Base-by-base conservation (phyloP, 1,140 invertebrate genomes). In the Araneus ventricosus region DNA sequence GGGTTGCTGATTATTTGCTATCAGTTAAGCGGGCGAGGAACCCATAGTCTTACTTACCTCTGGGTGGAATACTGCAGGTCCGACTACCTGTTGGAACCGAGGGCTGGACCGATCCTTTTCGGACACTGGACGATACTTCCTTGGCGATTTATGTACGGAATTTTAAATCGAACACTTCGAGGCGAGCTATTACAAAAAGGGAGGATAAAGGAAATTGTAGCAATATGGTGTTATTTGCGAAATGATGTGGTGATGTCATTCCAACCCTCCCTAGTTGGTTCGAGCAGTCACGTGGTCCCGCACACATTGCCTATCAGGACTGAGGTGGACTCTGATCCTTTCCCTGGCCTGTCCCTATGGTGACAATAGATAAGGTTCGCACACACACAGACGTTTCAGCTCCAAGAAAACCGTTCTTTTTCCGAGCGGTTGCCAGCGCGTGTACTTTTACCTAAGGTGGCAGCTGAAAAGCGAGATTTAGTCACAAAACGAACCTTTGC, bases 221-320 rank as follows among this genome's bases (percentile, higher is more conserved):
- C 90, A 91, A 91, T 91, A 85, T 91, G 90, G 90, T 84, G 80
- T 79, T 63, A 91, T 91, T 91, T 82, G 79, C 57, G 80, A 70
- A 85, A 75, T 37, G 22, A 24, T 80, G 24, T 27, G 37, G 7
- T 93, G 91, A 93, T 93, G 91, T 93, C 91, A 93, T 80, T 87
- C 8, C 67, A 82, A 30, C 57, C 86, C 86, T 24, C 91, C 91
- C 91, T 85, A 86, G 85, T 93, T 88, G 91, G 91, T 86, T 37
- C 82, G 14, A 24, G 52, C 2, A 70, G 59, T 93, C 84, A 88
- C 91, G 86, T 88, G 91, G 45, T 30, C 22, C 20, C 8, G 22
- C 63, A 41, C 67, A 80, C 90, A 85, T 45, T 93, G 91, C 91
- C 84, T 93, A 93, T 93, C 91, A 88, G 70, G 67, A 79, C 63